Evolutionary conservation across 37 sponge, comb jelly and placozoan species (phyloP).

Genomic region (Diacarnus erythraeanus): DNA sequence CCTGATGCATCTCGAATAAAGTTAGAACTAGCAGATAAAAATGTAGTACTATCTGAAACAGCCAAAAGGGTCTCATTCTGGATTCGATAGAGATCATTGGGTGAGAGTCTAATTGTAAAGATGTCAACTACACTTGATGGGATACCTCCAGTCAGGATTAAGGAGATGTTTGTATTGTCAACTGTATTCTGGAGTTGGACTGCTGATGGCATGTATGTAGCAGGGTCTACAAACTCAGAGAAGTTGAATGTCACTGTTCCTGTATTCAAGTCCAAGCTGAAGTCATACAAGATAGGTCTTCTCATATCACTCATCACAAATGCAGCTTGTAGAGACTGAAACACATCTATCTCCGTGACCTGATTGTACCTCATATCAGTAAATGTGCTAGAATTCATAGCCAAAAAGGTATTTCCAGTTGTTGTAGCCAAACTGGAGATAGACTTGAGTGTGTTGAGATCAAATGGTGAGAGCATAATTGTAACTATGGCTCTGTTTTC

Average conservation of each 20-base stretch:
- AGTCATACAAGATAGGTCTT: conserved; percentile 47
- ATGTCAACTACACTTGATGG: conserved; percentile 50
- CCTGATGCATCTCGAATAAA: conserved; percentile 64
- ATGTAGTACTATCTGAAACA: conserved; percentile 36
- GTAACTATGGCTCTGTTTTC: conserved; percentile 41
- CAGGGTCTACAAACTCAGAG: conserved; percentile 68
- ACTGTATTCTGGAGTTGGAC: conserved; percentile 27
- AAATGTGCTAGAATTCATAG: conserved; percentile 40
- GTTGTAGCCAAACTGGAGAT: conserved; percentile 43
- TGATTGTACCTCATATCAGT: conserved; percentile 69
- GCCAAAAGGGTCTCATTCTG: conserved; percentile 52
- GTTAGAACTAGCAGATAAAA: conserved; percentile 33
- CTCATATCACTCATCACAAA: conserved; percentile 36
- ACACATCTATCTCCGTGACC: conserved; percentile 19
- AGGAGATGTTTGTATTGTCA: conserved; percentile 11
- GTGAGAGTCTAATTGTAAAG: conserved; percentile 37
- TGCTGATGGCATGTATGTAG: conserved; percentile 27
- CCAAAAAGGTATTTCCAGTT: conserved; percentile 51
- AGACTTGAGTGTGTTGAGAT: conserved; percentile 75
- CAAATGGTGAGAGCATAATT: conserved; percentile 59
- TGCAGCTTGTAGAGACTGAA: conserved; percentile 33
- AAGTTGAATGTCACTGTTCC: conserved; percentile 71
- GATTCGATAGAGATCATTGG: conserved; percentile 45
- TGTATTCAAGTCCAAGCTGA: conserved; percentile 68
- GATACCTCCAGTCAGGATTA: conserved; percentile 55